phyloP scores from a whole-genome alignment of 2,113 vertebrate genomes.

The Macrotis lagotis region DNA sequence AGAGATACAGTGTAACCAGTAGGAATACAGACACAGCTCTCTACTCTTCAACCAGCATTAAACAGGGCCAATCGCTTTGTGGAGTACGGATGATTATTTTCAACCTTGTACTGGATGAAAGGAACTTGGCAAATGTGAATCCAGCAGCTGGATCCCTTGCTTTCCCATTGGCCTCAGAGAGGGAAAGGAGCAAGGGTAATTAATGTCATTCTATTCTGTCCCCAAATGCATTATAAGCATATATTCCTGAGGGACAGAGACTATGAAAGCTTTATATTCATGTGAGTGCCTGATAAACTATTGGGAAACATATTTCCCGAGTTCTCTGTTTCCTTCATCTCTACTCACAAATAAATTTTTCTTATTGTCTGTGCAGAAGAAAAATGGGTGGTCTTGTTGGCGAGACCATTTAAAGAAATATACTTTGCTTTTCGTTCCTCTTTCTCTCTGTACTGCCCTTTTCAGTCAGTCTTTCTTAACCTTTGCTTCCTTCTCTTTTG shows the following conservation, averaged over 20 bases:
- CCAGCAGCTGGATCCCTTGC: background rate
- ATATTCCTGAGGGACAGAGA: background rate
- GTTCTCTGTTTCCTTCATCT: background rate
- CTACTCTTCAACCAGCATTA: background rate
- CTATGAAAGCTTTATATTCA: background rate
- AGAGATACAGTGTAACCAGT: fast-evolving
- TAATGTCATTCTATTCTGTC: background rate
- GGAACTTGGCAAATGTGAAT: background rate
- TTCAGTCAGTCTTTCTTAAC: background rate
- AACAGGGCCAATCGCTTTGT: background rate
- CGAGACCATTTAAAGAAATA: fast-evolving
- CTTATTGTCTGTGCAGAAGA: background rate
- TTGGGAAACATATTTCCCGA: constrained; percentile 11
- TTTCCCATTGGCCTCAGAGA: background rate
- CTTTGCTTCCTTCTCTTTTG: background rate
- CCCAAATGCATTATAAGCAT: background rate
- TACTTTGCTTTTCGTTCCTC: background rate
- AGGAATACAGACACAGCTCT: background rate
- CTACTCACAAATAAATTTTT: background rate
- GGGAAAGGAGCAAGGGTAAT: background rate
- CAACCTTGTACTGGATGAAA: background rate
- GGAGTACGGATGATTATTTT: background rate
- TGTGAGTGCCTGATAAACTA: background rate
- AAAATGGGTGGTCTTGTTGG: background rate
- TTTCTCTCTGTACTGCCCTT: background rate